Evolutionary conservation across 2,888 invertebrate genomes (phyloP).

Genomic region (Cerastoderma edule): DNA sequence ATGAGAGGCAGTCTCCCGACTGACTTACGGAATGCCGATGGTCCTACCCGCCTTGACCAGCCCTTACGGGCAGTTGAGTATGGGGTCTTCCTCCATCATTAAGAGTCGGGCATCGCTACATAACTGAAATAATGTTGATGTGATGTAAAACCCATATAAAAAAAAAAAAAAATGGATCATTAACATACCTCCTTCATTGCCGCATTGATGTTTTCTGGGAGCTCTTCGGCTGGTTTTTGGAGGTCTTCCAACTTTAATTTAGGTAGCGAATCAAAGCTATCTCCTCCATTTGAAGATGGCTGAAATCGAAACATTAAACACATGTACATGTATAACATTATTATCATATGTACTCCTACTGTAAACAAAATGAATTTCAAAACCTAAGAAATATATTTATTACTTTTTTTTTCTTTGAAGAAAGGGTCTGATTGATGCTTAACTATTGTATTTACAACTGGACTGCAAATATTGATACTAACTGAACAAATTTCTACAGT

Average conservation of each 20-base stretch:
- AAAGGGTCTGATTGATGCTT: not conserved
- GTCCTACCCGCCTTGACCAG: no score
- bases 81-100: no score
- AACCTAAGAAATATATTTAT: no score
- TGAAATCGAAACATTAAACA: not conserved
- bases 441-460: not conserved
- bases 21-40: no score
- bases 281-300: slow-evolving; percentile 55
- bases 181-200: slow-evolving; percentile 92
- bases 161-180: not conserved
- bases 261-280: slow-evolving; percentile 74
- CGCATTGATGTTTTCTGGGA: slow-evolving; percentile 93
- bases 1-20: no score
- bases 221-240: slow-evolving; percentile 90
- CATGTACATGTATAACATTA: not conserved
- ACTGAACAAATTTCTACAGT: no score
- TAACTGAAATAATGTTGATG: no score
- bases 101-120: no score
- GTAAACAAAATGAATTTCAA: no score
- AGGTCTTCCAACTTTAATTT: slow-evolving; percentile 89
- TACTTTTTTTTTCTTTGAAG: not conserved
- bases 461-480: not conserved
- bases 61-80: no score
- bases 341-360: no score
- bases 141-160: no score